Evolutionary conservation across 2,888 invertebrate species (phyloP), one percentile per base, ranked within the genome.

Genomic region (Baccha elongata): DNA sequence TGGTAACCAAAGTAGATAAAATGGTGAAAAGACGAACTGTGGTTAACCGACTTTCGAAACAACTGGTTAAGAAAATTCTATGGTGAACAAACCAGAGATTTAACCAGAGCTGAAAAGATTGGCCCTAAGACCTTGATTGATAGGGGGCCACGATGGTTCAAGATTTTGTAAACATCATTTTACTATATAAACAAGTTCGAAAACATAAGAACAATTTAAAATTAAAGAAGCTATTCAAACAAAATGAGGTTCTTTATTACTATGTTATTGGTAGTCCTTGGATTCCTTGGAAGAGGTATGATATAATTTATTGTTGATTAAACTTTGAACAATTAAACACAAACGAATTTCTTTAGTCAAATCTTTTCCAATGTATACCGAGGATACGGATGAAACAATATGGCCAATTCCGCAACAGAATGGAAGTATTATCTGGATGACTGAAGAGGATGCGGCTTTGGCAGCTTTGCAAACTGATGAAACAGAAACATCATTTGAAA

Each of bases 381-480:
- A 73, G 3, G 21, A 74, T n/a, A 10, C 48, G 19, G 55, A 58
- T 15, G 55, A 37, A 2, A 67, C 53, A 29, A 2, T 69, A 42
- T 84, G 84, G 81, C 68, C 55, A 17, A 64, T 83, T 40, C 85
- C 85, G 1, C 83, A 85, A 52, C 21, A 7, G 6, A 64, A 75
- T 64, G 83, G 68, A 32, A 48, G 26, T 8, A 40, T 75, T 7
- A 40, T 60, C 4, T 85, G 71, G 74, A 79, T 85, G 76, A 62
- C 76, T 1, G 64, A 65, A 1, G 52, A 42, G 1, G 35, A 85
- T 21, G 67, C 68, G 0, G 8, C 29, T 3, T 6, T 29, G 1
- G 52, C 52, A 52, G 80, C 75, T 0, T 5, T 44, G 3, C 21
- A 13, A n/a, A 44, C 42, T 0, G 72, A 83, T 42, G 0, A 23